Conservation (phyloP, 2,113 vertebrate genomes). For the Tupaia tana region DNA sequence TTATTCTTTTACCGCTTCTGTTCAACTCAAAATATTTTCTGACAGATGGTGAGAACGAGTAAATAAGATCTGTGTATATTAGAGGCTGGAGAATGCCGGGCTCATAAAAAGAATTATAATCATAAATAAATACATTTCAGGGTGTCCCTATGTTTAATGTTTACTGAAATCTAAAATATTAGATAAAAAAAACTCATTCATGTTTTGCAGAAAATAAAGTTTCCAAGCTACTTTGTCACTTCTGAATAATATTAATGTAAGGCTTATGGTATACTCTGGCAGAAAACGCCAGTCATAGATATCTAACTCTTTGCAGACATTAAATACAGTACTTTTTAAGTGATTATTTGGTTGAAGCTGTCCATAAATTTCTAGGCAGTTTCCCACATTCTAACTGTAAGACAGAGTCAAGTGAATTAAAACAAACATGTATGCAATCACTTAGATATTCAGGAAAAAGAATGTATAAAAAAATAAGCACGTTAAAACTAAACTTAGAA, state of each 20-base stretch:
- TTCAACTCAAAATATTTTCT: constrained; percentile 56
- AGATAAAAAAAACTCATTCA: not conserved
- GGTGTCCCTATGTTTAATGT: not conserved
- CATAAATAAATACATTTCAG: constrained; percentile 61
- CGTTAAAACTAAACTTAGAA: not conserved
- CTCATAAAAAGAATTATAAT: constrained; percentile 32
- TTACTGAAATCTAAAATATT: not conserved
- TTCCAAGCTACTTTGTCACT: not conserved
- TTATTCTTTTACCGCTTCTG: constrained; percentile 49
- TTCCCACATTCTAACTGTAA: not conserved
- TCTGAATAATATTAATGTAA: constrained; percentile 14
- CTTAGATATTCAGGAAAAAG: not conserved
- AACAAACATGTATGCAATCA: constrained; percentile 32
- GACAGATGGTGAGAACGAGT: constrained; percentile 59
- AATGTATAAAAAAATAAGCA: not conserved
- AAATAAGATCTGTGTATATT: constrained; percentile 52
- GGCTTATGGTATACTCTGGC: not conserved
- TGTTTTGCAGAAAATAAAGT: not conserved
- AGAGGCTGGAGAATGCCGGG: not conserved
- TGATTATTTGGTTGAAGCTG: constrained; percentile 10
- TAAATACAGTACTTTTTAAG: constrained; percentile 58
- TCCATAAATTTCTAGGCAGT: constrained; percentile 17
- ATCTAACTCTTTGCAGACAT: not conserved
- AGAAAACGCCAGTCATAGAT: not conserved
- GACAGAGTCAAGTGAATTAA: not conserved